Evolutionary conservation across 1,140 invertebrate genomes (phyloP).

Genomic region (Conus betulinus): DNA sequence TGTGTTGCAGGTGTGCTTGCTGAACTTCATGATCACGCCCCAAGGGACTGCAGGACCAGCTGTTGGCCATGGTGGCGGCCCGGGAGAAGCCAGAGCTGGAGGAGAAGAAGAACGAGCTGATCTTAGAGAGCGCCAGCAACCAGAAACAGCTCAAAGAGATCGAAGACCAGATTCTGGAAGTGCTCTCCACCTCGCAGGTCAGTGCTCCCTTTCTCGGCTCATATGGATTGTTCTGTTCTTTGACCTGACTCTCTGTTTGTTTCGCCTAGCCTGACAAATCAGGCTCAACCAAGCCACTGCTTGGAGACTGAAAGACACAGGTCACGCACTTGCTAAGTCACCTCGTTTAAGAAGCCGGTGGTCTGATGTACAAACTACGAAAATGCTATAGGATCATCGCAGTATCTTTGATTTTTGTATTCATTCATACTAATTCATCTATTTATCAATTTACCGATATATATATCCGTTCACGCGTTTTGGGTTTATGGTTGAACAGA

Average conservation of each 20-base stretch:
- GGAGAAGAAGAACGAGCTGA: constrained; percentile 67
- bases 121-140: constrained; percentile 65
- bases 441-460: too few relatives aligned
- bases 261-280: neutral
- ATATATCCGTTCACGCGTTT: too few relatives aligned
- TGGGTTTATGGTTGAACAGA: too few relatives aligned
- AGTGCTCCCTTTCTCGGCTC: constrained; percentile 67
- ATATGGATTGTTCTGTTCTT: neutral
- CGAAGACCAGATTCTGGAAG: constrained; percentile 93
- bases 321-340: too few relatives aligned
- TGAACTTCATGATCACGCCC: constrained; percentile 72
- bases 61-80: constrained; percentile 70
- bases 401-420: too few relatives aligned
- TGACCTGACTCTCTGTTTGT: neutral
- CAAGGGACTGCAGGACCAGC: constrained; percentile 69
- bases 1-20: constrained; percentile 38
- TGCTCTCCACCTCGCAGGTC: constrained; percentile 84
- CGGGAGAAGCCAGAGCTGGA: constrained; percentile 70
- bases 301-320: neutral
- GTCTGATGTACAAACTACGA: too few relatives aligned
- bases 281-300: neutral
- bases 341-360: too few relatives aligned
- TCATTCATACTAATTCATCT: too few relatives aligned
- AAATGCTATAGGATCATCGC: too few relatives aligned
- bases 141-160: constrained; percentile 87